A percentile compares a stretch with the other conserved stretches of the same genome.
These are phyloP conservation scores for Acrobasis consociella DNA, from an alignment of 2,888 invertebrate genomes.

Conservation along the genomic window DNA sequence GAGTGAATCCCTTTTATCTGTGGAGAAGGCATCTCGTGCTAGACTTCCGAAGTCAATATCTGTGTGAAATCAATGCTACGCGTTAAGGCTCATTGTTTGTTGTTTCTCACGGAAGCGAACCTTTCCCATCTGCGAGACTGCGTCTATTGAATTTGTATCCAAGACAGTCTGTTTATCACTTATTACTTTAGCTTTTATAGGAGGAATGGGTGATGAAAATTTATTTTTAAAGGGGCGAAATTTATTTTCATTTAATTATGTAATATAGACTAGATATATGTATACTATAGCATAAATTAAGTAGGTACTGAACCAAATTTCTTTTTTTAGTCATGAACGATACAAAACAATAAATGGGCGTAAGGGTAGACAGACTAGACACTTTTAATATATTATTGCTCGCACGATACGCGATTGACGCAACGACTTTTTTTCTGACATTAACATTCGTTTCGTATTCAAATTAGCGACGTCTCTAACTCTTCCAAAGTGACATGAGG, in stretches of 20 bases:
- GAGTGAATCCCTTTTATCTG: constrained; percentile 3
- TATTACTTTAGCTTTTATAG: neutral
- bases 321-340: too few species aligned
- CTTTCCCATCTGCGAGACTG: constrained; percentile 57
- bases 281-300: too few species aligned
- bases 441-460: neutral
- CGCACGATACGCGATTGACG: too few species aligned
- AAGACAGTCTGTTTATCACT: constrained; percentile 8
- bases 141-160: constrained; percentile 33
- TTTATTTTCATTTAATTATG: too few species aligned
- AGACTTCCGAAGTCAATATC: constrained; percentile 23
- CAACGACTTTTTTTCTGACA: too few species aligned
- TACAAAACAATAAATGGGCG: too few species aligned
- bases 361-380: too few species aligned
- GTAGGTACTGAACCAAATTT: too few species aligned
- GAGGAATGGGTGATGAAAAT: too few species aligned
- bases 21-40: constrained; percentile 13
- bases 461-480: neutral
- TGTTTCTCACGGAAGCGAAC: constrained; percentile 69
- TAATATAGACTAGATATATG: too few species aligned
- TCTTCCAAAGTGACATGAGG: neutral
- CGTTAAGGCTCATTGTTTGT: constrained; percentile 42
- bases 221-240: too few species aligned
- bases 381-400: too few species aligned
- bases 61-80: constrained; percentile 22